Evolutionary conservation across 2,113 vertebrate genomes (phyloP), one percentile per base, ranked within the genome.

Genomic region (Ifrita kowaldi): DNA sequence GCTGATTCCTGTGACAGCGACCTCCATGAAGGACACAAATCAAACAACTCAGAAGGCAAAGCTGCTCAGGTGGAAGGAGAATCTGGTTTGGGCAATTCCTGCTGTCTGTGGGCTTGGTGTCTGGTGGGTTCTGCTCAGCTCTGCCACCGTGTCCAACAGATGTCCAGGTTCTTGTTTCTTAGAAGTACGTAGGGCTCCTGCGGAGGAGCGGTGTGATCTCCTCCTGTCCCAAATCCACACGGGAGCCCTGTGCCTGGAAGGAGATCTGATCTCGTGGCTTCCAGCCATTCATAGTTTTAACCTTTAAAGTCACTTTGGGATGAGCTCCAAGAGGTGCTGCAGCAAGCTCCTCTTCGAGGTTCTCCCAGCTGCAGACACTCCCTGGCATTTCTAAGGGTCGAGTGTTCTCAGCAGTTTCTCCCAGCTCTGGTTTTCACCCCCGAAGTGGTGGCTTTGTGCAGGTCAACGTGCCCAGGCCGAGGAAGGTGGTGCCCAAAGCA

Each of bases 201-300:
- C 21, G 5, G 16, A 16, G 26, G 9, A 20, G 49, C 2, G 21
- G 4, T 3, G 49, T 5, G 26, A 10, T 4, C 26, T 13, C 30
- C 44, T 65, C 42, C 65, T 33, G 3, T 2, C 47, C 74, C 53
- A 27, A 13, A 13, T 1, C 52, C 47, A 3, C 10, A 1, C 0
- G 33, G 39, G 19, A 14, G 2, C 21, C 27, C 57, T 10, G 28
- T 37, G 47, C 59, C 68, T 47, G 69, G 4, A 8, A 11, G 32
- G 14, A 32, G 14, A 7, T 1, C 62, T 57, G 37, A 28, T 68
- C 68, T 11, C 3, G 0, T 9, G 13, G 16, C 16, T 56, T 5
- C 65, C 33, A 27, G 3, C 12, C 20, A 2, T 1, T 14, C 1
- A 1, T 0, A 5, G 28, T 3, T 50, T 24, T 16, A 7, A 6